A percentile compares a stretch with the other conserved stretches of the same genome.
Conservation (phyloP, 2,113 vertebrate genomes). For the Carassius auratus region DNA sequence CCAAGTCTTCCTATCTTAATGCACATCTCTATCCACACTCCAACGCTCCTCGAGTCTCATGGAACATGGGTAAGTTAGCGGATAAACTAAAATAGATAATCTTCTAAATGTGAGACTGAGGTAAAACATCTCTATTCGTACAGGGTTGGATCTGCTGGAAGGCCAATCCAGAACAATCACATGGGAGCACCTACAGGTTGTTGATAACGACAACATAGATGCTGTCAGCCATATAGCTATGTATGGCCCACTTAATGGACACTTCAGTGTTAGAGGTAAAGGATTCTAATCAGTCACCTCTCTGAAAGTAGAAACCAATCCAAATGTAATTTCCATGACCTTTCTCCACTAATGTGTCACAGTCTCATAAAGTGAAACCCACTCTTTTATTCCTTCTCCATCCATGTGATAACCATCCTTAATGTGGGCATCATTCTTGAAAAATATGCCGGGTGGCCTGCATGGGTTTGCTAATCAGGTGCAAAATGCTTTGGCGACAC, state of each 20-base stretch:
- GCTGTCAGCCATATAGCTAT: slow-evolving; percentile 70
- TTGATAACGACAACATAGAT: slow-evolving; percentile 71
- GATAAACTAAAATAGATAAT: neutral
- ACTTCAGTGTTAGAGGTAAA: slow-evolving; percentile 66
- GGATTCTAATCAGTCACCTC: neutral
- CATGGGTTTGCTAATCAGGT: slow-evolving; percentile 78
- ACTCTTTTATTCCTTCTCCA: slow-evolving; percentile 55
- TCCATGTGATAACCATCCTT: slow-evolving; percentile 59
- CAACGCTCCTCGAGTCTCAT: slow-evolving; percentile 71
- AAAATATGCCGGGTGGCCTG: slow-evolving; percentile 69
- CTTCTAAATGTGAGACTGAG: neutral
- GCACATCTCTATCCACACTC: slow-evolving; percentile 76
- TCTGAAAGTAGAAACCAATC: neutral
- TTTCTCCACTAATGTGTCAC: neutral
- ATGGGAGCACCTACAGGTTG: slow-evolving; percentile 74
- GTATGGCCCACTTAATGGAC: slow-evolving; percentile 69
- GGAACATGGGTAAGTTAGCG: slow-evolving; percentile 70
- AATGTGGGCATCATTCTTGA: slow-evolving; percentile 50
- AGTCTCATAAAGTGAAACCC: neutral
- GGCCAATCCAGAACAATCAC: slow-evolving; percentile 69
- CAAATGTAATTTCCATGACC: neutral
- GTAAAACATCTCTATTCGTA: neutral
- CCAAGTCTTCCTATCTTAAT: slow-evolving; percentile 69
- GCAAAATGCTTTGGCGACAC: slow-evolving; percentile 69
- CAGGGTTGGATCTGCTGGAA: slow-evolving; percentile 76